A percentile compares a stretch with the other conserved stretches of the same genome.
phyloP scores from a whole-genome alignment of 1,140 invertebrate genomes.

The Sipha flava region DNA sequence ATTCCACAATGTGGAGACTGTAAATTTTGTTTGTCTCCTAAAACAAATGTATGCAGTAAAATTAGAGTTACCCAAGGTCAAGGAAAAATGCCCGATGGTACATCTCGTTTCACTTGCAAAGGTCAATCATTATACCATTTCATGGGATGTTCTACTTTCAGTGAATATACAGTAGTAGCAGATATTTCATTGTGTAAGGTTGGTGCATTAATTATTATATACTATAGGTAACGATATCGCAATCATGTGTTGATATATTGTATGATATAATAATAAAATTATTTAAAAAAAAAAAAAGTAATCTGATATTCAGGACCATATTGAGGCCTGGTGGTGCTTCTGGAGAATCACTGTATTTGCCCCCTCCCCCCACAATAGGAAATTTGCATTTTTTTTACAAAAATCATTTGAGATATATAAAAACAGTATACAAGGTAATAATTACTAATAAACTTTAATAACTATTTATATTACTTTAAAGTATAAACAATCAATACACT shows the following conservation, averaged over 20 bases:
- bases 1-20: constrained; percentile 94
- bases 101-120: constrained; percentile 82
- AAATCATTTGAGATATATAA: too few species aligned
- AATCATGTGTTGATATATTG: too few species aligned
- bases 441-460: too few species aligned
- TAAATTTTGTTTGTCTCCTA: constrained; percentile 90
- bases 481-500: too few species aligned
- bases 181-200: constrained; percentile 90
- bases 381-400: too few species aligned
- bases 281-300: not conserved
- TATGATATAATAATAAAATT: not conserved
- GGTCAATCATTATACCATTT: constrained; percentile 87
- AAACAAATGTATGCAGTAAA: constrained; percentile 95
- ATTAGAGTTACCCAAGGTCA: constrained; percentile 77
- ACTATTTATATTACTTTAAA: too few species aligned
- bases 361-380: too few species aligned
- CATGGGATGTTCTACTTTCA: constrained; percentile 97
- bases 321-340: too few species aligned
- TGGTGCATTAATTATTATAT: not conserved
- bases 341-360: too few species aligned
- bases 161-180: constrained; percentile 94
- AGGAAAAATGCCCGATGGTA: constrained; percentile 94
- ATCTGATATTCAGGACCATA: too few species aligned
- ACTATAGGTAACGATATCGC: too few species aligned
- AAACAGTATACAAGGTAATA: too few species aligned